Evolutionary conservation across 1,140 invertebrate genomes (phyloP), one percentile per base, ranked within the genome.

Genomic region (Asobara japonica): DNA sequence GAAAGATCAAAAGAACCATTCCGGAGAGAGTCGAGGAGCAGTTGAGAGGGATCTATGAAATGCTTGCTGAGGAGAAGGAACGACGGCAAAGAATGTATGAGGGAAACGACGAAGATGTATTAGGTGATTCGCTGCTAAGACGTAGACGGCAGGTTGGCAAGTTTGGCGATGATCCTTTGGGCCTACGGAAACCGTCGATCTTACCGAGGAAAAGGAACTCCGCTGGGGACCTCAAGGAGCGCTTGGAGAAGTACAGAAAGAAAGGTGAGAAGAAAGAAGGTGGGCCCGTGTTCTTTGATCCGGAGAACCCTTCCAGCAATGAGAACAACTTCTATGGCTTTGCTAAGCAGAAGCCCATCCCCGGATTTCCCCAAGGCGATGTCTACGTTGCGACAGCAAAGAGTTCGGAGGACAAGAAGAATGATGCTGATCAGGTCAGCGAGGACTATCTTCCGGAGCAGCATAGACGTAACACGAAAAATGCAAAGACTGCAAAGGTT

Each of bases 321-420:
- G 80, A 81, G 10, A 77, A 79, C 11, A 72, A 75, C 25, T 82
- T 82, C 36, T 79, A 79, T 33, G 78, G 75, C 8, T 82, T 82
- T 64, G 68, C 70, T n/a, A 22, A 66, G n/a, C 56, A 20, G 6
- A 22, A 77, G n/a, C 76, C 79, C 0, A 2, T 74, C 0, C 62
- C 75, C 13, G 71, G 73, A 11, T 83, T 83, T 29, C 78, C 78
- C 0, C 7, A 75, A 2, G 77, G 74, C 11, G 78, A 82, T 10
- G 72, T 80, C 18, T 78, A 72, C 27, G 20, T 78, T 10, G 27
- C 65, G 7, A 74, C 65, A 10, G 76, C 13, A 0, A 48, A 69
- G 3, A 72, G 66, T 0, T 13, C 20, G 0, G 71, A 72, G 10
- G 68, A 72, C 18, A 71, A 65, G 16, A 33, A 11, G n/a, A 41